A percentile compares a stretch with the other conserved stretches of the same genome.
phyloP scores from a whole-genome alignment of 2,113 vertebrate species.

The Neoarius graeffei region DNA sequence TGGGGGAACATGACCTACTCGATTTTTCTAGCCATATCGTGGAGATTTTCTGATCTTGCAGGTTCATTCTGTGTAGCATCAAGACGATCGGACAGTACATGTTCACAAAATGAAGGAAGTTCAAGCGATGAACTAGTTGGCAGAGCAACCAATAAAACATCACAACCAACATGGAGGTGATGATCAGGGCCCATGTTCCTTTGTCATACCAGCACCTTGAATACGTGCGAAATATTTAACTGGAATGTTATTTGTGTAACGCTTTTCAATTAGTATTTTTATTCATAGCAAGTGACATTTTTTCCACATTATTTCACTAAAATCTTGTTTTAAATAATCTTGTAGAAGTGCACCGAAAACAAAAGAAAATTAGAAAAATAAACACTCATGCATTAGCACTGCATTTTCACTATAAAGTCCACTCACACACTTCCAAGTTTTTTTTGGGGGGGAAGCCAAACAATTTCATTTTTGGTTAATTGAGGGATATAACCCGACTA shows the following conservation, averaged over 20 bases:
- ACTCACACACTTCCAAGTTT: not conserved
- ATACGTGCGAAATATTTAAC: not conserved
- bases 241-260: not conserved
- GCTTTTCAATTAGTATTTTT: not conserved
- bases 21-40: not conserved
- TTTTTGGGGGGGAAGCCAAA: no score
- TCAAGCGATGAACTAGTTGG: not conserved
- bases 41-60: not conserved
- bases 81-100: not conserved
- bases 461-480: no score
- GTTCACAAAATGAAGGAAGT: not conserved
- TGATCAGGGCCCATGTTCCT: not conserved
- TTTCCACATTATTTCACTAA: not conserved
- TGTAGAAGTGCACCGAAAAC: not conserved
- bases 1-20: not conserved
- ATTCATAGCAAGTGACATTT: not conserved
- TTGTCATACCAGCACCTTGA: not conserved
- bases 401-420: not conserved
- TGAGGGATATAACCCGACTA: not conserved
- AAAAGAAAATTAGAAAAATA: not conserved
- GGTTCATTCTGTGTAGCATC: not conserved
- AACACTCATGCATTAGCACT: not conserved
- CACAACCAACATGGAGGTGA: not conserved
- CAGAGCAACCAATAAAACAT: not conserved
- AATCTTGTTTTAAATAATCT: not conserved